Base-by-base conservation (phyloP, 23 tunicate genomes). In the Halocynthia aurantium region DNA sequence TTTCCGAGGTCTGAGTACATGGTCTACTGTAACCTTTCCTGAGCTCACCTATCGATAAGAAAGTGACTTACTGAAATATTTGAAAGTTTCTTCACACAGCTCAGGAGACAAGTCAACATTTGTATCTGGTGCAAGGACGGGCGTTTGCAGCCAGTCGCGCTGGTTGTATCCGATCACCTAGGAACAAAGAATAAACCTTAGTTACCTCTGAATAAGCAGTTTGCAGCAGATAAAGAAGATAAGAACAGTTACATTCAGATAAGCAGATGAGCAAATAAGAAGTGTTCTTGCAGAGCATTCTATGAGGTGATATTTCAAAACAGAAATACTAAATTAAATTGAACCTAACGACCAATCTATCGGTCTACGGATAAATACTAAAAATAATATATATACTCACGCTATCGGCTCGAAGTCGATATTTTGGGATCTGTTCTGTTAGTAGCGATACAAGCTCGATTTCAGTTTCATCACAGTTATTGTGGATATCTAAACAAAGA, bases 61-160 rank as follows among this genome's bases (percentile, higher is more conserved):
- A 31, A 31, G 44, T 31, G n/a, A 72, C 78, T 74, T 74, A 74
- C 78, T 54, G 62, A 81, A 87, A 71, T 83, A 77, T 57, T 87
- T 78, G 72, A 87, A 87, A 9, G 84, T 82, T 77, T 87, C 84
- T 71, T 82, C 80, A 77, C 85, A 87, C 77, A 83, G 86, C 40
- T 82, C 79, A 12, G 86, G 83, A 52, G 93, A 82, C 62, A 87
- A 77, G 67, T 87, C 93, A 61, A 77, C 72, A 66, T 87, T 56
- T 18, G 62, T 50, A 76, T 77, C 83, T n/a, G 93, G 86, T 9
- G 83, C 70, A 15, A 87, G 57, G 17, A 87, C 83, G 2, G 93
- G 93, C 69, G 80, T 73, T 77, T 77, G 72, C 12, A 87, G 72
- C 93, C 93, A 87, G 54, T 86, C 79, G 52, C 62, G 77, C 19